Evolutionary conservation across 2,113 vertebrate species (phyloP).

Genomic region (Oncorhynchus gorbuscha): DNA sequence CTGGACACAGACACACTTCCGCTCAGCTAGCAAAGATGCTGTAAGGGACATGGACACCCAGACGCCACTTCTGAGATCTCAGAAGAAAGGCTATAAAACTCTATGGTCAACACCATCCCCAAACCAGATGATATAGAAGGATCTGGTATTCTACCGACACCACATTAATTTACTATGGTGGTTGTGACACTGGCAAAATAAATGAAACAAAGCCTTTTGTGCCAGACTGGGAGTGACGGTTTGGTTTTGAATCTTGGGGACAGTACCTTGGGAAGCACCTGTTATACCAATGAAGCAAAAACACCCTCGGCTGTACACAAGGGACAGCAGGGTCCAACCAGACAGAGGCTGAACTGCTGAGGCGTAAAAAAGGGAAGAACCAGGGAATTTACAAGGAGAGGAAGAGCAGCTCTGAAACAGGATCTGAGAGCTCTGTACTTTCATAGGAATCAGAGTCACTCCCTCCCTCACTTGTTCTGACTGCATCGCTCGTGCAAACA

Average conservation of each 20-base stretch:
- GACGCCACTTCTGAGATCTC: constrained; percentile 85
- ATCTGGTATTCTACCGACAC: neutral
- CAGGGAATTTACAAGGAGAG: constrained; percentile 30
- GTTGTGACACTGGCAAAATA: neutral
- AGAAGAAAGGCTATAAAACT: constrained; percentile 75
- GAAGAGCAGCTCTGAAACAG: constrained; percentile 42
- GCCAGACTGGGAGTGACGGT: neutral
- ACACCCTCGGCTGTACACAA: neutral
- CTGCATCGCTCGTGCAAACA: neutral
- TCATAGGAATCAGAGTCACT: neutral
- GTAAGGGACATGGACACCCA: constrained; percentile 81
- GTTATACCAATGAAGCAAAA: constrained; percentile 2
- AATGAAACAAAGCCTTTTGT: neutral
- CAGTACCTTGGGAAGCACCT: neutral
- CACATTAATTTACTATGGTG: neutral
- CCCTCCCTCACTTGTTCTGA: neutral
- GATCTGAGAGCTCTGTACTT: constrained; percentile 45
- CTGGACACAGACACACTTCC: constrained; percentile 80
- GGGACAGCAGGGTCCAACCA: neutral
- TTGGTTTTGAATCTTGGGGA: constrained; percentile 12
- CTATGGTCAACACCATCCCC: constrained; percentile 38
- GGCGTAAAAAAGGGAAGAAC: constrained; percentile 38
- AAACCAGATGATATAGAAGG: constrained; percentile 1
- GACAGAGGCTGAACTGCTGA: neutral
- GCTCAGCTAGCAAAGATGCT: constrained; percentile 60